These are phyloP conservation scores for Thecocarcelia acutangulata DNA, from an alignment of 2,888 invertebrate species.

Conservation along the genomic window DNA sequence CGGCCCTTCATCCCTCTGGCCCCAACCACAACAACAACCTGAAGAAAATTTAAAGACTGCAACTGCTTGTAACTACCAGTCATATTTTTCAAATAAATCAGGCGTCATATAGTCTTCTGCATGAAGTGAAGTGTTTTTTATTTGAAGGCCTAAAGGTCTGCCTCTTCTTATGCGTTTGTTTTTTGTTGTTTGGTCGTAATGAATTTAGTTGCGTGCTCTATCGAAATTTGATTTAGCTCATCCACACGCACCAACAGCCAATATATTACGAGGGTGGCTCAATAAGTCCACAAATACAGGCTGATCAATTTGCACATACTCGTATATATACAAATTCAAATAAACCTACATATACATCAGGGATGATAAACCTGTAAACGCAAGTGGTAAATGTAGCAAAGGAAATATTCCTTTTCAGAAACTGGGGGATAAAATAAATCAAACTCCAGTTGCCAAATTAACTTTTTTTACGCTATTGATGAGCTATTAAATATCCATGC, in stretches of 20 bases:
- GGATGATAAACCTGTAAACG: too few relatives aligned
- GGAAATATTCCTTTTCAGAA: too few relatives aligned
- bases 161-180: not conserved
- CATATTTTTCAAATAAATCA: constrained; percentile 51
- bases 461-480: too few relatives aligned
- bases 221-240: constrained; percentile 67
- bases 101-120: constrained; percentile 63
- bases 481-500: too few relatives aligned
- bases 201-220: constrained; percentile 64
- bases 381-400: too few relatives aligned
- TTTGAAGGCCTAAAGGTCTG: constrained; percentile 29
- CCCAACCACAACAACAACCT: not conserved
- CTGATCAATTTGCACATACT: too few relatives aligned
- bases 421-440: too few relatives aligned
- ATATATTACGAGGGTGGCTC: constrained; percentile 14
- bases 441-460: too few relatives aligned
- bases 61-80: constrained; percentile 27
- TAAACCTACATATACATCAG: too few relatives aligned
- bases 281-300: too few relatives aligned
- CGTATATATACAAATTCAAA: too few relatives aligned
- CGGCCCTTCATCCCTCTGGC: not conserved
- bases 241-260: constrained; percentile 60
- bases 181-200: not conserved
- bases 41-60: constrained; percentile 22
- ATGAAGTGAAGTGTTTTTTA: constrained; percentile 35